Evolutionary conservation across 2,888 invertebrate genomes (phyloP), one percentile per base, ranked within the genome.

Genomic region (Macropis europaea): DNA sequence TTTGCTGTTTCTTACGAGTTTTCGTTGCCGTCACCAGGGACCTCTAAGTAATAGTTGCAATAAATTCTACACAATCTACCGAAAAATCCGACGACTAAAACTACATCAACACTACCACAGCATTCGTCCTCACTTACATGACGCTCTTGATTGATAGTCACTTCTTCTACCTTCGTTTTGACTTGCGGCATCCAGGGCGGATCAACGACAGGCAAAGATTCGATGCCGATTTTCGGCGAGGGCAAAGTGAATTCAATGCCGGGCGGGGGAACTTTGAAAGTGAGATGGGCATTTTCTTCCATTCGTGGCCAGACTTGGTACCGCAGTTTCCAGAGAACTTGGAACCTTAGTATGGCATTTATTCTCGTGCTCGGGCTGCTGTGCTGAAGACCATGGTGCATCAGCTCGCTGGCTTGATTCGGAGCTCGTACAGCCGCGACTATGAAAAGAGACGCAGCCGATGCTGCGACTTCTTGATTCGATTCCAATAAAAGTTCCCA

Each of bases 241-340:
- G 99, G 99, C 52, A 99, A 91, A 0, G 99, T 99, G 88, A 99
- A 99, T 89, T 99, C 99, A 70, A 99, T 99, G 17, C 98, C 97
- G 0, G 99, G 99, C 0, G 99, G 99, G 0, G 99, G 99, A 1
- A 99, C 98, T 92, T 99, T 99, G 90, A 99, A 99, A 0, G 96
- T 95, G 69, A 96, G 91, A 64, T 98, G 97, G 0, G 99, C 99
- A 5, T 97, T 96, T 86, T 99, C 99, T 90, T 99, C 99, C 99
- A 99, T 98, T 66, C 99, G 93, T 0, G 99, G 97, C 99, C 99
- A 99, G 0, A 98, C 98, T 92, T 99, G 99, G 88, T 97, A 98
- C 1, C 99, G 93, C 79, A 97, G 94, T 87, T 97, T 97, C 99
- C 99, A 99, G 77, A 99, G 92, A 0, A 97, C 95, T 93, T 98